Evolutionary conservation across 2,113 vertebrate species (phyloP).

Genomic region (Ceyx margarethae): DNA sequence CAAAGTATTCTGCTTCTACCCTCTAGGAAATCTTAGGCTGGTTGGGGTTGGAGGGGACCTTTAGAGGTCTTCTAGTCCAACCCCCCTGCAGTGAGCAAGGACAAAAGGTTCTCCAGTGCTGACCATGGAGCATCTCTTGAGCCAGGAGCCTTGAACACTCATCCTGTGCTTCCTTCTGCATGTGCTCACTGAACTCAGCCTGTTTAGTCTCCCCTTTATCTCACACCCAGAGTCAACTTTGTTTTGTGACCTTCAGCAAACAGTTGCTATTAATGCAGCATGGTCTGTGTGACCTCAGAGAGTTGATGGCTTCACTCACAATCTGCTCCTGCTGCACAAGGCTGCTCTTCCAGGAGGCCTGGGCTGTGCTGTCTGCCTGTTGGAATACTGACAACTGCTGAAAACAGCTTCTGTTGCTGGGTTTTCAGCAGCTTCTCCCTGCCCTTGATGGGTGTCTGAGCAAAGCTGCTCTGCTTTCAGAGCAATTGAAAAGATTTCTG

Average conservation of each 20-base stretch:
- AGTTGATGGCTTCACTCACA: neutral
- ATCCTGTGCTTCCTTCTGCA: neutral
- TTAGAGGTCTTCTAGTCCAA: neutral
- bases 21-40: neutral
- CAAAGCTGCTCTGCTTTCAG: neutral
- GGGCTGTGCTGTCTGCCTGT: neutral
- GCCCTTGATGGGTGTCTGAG: neutral
- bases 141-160: neutral
- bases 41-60: neutral
- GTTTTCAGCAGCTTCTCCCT: neutral
- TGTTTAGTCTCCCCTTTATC: constrained; percentile 17
- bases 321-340: neutral
- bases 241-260: neutral
- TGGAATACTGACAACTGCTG: neutral
- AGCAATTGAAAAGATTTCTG: neutral
- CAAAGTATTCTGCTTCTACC: neutral
- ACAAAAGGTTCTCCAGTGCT: neutral
- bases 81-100: neutral
- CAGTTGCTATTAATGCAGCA: neutral
- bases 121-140: neutral
- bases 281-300: neutral
- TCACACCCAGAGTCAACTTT: neutral
- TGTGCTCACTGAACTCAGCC: neutral
- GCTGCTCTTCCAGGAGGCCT: neutral
- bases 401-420: neutral